These are phyloP conservation scores for Invenusta paracnida DNA, from an alignment of 2,888 invertebrate genomes.

Conservation along the genomic window DNA sequence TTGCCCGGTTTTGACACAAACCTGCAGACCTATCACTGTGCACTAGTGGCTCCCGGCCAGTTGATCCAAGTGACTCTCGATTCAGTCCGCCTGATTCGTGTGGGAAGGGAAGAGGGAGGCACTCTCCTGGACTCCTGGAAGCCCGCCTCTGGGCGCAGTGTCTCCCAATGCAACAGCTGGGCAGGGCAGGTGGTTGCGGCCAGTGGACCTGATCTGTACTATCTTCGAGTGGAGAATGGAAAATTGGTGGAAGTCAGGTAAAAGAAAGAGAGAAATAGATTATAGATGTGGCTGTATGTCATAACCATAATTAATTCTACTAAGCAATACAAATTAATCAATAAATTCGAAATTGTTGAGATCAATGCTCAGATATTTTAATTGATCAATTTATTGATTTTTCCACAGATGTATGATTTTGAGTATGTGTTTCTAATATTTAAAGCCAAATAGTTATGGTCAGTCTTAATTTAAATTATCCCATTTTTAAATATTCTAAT, in stretches of 20 bases:
- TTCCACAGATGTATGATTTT: no score
- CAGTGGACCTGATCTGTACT: slow-evolving; percentile 79
- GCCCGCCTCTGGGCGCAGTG: slow-evolving; percentile 66
- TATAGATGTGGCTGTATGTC: no score
- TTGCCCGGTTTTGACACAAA: slow-evolving; percentile 83
- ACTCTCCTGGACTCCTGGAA: slow-evolving; percentile 53
- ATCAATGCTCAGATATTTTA: no score
- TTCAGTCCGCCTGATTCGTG: slow-evolving; percentile 65
- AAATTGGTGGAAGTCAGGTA: slow-evolving; percentile 66
- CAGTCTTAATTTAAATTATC: no score
- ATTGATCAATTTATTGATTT: no score
- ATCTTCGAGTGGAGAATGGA: slow-evolving; percentile 67
- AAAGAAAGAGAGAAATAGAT: no score
- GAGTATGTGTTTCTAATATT: no score
- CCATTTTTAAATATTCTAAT: no score
- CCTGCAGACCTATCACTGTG: slow-evolving; percentile 86
- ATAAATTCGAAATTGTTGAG: no score
- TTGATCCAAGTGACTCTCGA: slow-evolving; percentile 66
- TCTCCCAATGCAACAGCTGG: slow-evolving; percentile 83
- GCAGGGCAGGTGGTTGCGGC: slow-evolving; percentile 74
- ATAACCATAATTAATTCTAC: no score
- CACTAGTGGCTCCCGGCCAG: slow-evolving; percentile 79
- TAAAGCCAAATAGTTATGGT: no score
- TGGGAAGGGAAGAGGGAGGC: neutral
- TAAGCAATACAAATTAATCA: no score